Evolutionary conservation across 2,888 invertebrate genomes (phyloP), one percentile per base, ranked within the genome.

Genomic region (Lochmaea capreae): DNA sequence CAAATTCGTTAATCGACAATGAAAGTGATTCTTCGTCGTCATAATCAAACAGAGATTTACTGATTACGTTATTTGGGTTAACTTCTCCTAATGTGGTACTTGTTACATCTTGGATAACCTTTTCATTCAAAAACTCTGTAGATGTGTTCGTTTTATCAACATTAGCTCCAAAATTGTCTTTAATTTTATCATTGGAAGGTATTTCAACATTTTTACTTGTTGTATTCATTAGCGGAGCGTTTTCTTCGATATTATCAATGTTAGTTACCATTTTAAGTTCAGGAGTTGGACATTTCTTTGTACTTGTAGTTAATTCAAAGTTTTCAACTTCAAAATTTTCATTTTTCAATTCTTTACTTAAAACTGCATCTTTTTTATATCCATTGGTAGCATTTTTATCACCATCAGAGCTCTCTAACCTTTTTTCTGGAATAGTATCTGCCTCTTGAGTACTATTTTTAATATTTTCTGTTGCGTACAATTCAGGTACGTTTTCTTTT

Each of bases 11-110:
- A 12, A 16, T 58, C 5, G 67, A 57, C 42, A 66, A 58, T 8
- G 67, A 43, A 58, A 67, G 11, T 18, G 58, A 62, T 46, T 65
- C 68, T 26, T 66, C 72, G n/a, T 67, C 66, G 33, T 69, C 54
- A 22, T 43, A 68, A 26, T 67, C 49, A 14, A 54, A 46, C 3
- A 14, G 14, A 14, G 14, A 14, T 46, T 46, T 46, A 12, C 14
- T 14, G 46, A 46, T 14, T 39, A 39, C 33, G 8, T 8, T 39
- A 39, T 39, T 39, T 39, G 8, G 8, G 8, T 39, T 9, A 8
- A 39, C 33, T 9, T 46, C 46, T 14, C 46, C 46, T 12, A 46
- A 46, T 0, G 46, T 14, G 14, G 12, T 46, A 46, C 46, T 46
- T 14, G 46, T 5, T 46, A 14, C 12, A 46, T 46, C 12, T 33